These are phyloP conservation scores for Drosophila melanica DNA, from an alignment of 1,140 invertebrate species.

Conservation along the genomic window DNA sequence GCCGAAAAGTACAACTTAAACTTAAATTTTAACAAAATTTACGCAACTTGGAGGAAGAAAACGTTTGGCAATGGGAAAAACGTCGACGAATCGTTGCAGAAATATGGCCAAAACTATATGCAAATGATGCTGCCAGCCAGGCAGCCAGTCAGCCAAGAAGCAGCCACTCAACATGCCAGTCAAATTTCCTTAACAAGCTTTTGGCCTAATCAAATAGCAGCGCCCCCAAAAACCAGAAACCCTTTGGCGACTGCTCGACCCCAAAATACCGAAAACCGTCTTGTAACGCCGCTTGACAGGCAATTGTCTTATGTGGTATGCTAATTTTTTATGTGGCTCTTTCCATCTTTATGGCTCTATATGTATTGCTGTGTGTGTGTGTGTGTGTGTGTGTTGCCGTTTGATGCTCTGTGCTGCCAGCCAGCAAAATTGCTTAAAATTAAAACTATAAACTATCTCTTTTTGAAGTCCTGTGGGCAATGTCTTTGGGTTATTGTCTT, in stretches of 20 bases:
- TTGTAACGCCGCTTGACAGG: constrained; percentile 73
- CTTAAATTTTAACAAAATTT: constrained; percentile 78
- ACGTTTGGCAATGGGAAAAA: constrained; percentile 14
- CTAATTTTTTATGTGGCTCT: constrained; percentile 66
- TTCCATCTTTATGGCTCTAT: constrained; percentile 29
- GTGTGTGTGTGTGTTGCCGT: background rate
- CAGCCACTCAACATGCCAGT: constrained; percentile 75
- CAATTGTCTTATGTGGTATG: constrained; percentile 82
- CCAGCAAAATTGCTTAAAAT: constrained; percentile 69
- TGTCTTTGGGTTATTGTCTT: constrained; percentile 66
- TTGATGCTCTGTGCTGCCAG: constrained; percentile 35
- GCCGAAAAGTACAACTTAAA: constrained; percentile 69
- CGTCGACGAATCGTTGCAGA: constrained; percentile 45
- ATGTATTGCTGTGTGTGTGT: constrained; percentile 1
- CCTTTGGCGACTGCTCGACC: constrained; percentile 44
- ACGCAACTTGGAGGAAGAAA: constrained; percentile 25
- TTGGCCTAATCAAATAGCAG: constrained; percentile 79
- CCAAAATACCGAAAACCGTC: constrained; percentile 42
- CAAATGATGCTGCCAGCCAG: constrained; percentile 55
- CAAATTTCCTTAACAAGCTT: constrained; percentile 80
- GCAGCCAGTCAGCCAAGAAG: constrained; percentile 38
- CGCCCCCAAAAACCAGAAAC: constrained; percentile 38
- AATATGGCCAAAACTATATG: constrained; percentile 79
- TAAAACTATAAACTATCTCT: constrained; percentile 80
- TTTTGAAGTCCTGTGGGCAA: constrained; percentile 36